Conservation (phyloP, 2,113 vertebrate genomes). For the Nycticebus coucang region DNA sequence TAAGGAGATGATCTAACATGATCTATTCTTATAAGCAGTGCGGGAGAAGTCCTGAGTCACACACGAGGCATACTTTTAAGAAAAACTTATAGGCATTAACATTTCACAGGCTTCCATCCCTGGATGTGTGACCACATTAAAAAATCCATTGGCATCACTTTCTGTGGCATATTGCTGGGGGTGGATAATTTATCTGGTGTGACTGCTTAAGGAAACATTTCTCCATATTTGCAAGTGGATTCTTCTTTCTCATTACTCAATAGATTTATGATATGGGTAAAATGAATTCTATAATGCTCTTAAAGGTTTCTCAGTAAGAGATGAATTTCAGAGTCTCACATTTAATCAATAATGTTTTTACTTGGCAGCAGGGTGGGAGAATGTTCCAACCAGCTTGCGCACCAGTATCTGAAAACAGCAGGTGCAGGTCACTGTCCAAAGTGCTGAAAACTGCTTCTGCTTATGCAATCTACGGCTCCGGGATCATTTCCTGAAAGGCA, state of each 20-base stretch:
- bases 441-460: not conserved
- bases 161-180: slow-evolving; percentile 67
- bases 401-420: not conserved
- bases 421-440: slow-evolving; percentile 37
- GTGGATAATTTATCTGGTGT: slow-evolving; percentile 77
- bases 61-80: not conserved
- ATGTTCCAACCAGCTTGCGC: not conserved
- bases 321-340: slow-evolving; percentile 26
- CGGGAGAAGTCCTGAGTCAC: not conserved
- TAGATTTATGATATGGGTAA: not conserved
- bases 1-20: not conserved
- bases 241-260: slow-evolving; percentile 26
- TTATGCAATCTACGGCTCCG: not conserved
- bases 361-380: not conserved
- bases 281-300: slow-evolving; percentile 48
- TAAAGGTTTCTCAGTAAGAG: slow-evolving; percentile 37
- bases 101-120: slow-evolving; percentile 66
- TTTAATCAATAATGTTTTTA: slow-evolving; percentile 53
- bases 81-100: slow-evolving; percentile 47
- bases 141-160: slow-evolving; percentile 19
- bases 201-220: slow-evolving; percentile 66
- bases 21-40: not conserved
- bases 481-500: not conserved
- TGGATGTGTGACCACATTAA: slow-evolving; percentile 23
- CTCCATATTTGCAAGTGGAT: not conserved